Percentiles rank a stretch among this genome's conserved stretches.
phyloP scores from a whole-genome alignment of 2,797 vertebrate genomes.

The Mionectes olivaceus region DNA sequence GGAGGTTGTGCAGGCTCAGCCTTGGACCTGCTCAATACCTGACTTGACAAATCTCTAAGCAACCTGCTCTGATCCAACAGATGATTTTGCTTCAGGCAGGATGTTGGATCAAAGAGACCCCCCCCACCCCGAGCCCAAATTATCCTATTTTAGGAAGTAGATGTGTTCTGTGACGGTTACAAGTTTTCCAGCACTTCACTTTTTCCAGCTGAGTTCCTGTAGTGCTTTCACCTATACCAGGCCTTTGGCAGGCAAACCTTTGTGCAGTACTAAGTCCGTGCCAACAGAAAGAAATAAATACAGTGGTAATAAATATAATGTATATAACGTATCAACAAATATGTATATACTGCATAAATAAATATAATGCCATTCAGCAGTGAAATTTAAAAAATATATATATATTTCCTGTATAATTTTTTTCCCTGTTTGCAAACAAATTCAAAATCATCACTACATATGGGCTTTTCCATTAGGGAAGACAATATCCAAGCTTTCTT shows the following conservation, averaged over 20 bases:
- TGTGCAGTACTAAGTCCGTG: background rate
- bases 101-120: background rate
- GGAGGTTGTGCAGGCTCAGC: background rate
- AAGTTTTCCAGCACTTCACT: background rate
- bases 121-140: background rate
- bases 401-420: background rate
- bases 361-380: background rate
- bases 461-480: background rate
- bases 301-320: background rate
- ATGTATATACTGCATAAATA: background rate
- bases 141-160: background rate
- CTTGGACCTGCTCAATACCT: background rate
- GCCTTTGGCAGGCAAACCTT: background rate
- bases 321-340: background rate
- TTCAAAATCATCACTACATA: background rate
- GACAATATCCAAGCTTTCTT: background rate
- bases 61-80: background rate
- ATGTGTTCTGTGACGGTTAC: background rate
- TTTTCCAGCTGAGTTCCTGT: background rate
- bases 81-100: background rate
- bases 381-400: background rate
- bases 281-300: background rate
- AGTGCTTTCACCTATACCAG: background rate
- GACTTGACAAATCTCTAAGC: background rate
- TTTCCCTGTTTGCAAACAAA: background rate